phyloP scores from a whole-genome alignment of 1,140 invertebrate species.

The Drosophila tsacasi region DNA sequence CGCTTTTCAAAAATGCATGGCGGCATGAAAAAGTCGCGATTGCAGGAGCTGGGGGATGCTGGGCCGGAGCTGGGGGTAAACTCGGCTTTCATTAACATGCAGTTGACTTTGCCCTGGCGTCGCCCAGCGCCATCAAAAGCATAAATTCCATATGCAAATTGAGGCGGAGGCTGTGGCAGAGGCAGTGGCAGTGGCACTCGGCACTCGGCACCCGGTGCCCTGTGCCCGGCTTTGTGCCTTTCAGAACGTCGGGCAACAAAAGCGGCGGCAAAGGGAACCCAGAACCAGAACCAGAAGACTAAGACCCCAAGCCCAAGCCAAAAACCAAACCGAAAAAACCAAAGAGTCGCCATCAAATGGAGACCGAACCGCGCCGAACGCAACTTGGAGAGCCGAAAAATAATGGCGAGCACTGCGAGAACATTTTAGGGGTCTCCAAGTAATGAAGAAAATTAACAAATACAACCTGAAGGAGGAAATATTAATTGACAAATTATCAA shows the following conservation, averaged over 20 bases:
- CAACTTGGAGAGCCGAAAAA: conserved; percentile 19
- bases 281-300: conserved; percentile 8
- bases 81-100: conserved; percentile 81
- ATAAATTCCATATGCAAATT: conserved; percentile 82
- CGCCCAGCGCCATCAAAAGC: conserved; percentile 70
- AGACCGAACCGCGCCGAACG: conserved; percentile 3
- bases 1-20: conserved; percentile 75
- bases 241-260: conserved; percentile 22
- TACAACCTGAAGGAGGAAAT: neutral
- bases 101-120: conserved; percentile 56
- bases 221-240: conserved; percentile 25
- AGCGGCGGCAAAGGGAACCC: conserved; percentile 1
- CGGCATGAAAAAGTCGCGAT: conserved; percentile 49
- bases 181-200: conserved; percentile 8
- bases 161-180: conserved; percentile 15
- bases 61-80: conserved; percentile 25
- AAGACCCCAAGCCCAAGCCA: conserved; percentile 1
- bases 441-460: neutral
- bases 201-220: neutral
- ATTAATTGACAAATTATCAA: neutral
- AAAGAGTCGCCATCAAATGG: conserved; percentile 52
- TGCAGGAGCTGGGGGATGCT: neutral
- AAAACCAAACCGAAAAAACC: conserved; percentile 14
- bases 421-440: neutral
- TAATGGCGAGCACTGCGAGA: conserved; percentile 1